Evolutionary conservation across 2,888 invertebrate species (phyloP).

Genomic region (Ephialtes manifestator): DNA sequence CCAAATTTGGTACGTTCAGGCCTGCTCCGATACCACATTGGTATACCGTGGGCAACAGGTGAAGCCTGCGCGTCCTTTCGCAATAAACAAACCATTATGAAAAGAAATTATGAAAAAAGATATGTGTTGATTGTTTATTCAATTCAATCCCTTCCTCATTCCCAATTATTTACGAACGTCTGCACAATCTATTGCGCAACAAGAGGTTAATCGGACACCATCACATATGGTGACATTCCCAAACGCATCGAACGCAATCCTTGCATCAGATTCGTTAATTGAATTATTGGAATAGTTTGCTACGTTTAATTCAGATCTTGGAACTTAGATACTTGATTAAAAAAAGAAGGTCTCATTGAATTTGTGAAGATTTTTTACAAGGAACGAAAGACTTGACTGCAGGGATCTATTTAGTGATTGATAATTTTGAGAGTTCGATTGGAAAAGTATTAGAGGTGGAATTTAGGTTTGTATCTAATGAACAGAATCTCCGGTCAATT

Average conservation of each 20-base stretch:
- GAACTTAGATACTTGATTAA: neutral
- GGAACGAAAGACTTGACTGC: neutral
- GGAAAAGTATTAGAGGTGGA: no score
- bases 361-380: neutral
- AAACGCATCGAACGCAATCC: neutral
- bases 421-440: neutral
- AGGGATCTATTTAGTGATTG: neutral
- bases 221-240: neutral
- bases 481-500: no score
- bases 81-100: constrained; percentile 81
- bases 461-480: no score
- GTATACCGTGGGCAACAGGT: constrained; percentile 72
- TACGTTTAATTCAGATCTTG: neutral
- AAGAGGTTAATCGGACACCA: neutral
- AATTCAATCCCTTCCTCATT: neutral
- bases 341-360: neutral
- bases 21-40: constrained; percentile 81
- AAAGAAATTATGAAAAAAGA: constrained; percentile 60
- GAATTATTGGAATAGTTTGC: neutral
- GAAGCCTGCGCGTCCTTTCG: constrained; percentile 78
- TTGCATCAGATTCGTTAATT: neutral
- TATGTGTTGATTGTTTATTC: constrained; percentile 9
- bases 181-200: constrained; percentile 5
- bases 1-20: constrained; percentile 77
- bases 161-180: neutral